Evolutionary conservation across 2,113 vertebrate species (phyloP).

Genomic region (Orientallactaga bullata): DNA sequence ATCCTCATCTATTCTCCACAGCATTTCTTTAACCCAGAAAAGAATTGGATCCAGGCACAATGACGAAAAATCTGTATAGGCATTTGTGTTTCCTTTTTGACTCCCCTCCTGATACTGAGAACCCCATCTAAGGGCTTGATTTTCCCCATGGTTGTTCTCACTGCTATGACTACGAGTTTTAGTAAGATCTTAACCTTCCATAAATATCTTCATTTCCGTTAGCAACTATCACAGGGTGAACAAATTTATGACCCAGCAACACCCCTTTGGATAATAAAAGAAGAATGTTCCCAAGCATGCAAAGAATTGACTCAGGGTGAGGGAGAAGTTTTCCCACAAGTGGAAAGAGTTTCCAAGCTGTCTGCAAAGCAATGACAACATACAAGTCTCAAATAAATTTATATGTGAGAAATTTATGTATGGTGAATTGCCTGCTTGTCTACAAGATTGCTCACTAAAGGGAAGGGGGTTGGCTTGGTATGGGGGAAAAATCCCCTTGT

Average conservation of each 20-base stretch:
- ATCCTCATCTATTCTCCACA: not conserved
- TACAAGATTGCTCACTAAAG: not conserved
- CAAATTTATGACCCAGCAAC: not conserved
- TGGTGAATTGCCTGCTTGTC: not conserved
- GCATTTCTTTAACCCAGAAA: not conserved
- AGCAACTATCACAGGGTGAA: not conserved
- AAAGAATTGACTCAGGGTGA: not conserved
- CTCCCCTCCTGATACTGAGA: not conserved
- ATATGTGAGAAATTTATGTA: not conserved
- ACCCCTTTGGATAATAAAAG: not conserved
- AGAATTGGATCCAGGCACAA: not conserved
- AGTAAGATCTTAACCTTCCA: not conserved
- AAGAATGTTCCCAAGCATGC: not conserved
- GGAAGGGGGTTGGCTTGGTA: not conserved
- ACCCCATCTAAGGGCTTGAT: not conserved
- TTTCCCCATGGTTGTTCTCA: not conserved
- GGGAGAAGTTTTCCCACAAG: not conserved
- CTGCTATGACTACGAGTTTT: not conserved
- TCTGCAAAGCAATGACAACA: not conserved
- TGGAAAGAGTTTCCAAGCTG: not conserved
- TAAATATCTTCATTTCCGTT: constrained; percentile 13
- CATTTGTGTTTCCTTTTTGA: not conserved
- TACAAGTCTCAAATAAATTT: not conserved
- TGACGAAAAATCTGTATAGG: not conserved
- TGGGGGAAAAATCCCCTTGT: not conserved